Evolutionary conservation across 2,797 vertebrate species (phyloP).

Genomic region (Catostomus latipinnis): DNA sequence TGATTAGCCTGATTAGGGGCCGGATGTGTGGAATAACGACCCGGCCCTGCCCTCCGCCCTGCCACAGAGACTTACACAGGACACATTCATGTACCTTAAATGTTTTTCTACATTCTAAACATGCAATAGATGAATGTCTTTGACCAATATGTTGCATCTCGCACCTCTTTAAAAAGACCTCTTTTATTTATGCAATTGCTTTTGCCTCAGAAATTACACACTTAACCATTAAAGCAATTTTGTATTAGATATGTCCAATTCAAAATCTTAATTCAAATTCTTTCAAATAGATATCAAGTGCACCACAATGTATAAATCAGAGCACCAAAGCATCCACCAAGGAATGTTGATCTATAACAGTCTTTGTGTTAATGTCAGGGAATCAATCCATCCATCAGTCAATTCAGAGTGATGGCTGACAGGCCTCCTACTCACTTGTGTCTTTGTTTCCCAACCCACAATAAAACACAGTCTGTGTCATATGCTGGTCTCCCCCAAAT

Average conservation of each 20-base stretch:
- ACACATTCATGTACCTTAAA: too few species aligned
- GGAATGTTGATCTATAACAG: background rate
- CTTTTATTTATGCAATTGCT: background rate
- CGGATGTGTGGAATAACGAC: too few species aligned
- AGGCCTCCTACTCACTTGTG: constrained; percentile 32
- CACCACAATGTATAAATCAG: constrained; percentile 18
- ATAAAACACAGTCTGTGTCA: constrained; percentile 44
- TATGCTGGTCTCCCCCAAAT: background rate
- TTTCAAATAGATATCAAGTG: background rate
- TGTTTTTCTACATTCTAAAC: too few species aligned
- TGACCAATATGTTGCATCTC: background rate
- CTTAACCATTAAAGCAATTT: too few species aligned
- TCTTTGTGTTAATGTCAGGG: constrained; percentile 11
- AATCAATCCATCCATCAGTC: constrained; percentile 54
- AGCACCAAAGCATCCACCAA: background rate
- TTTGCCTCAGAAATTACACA: background rate
- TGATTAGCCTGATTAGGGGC: too few species aligned
- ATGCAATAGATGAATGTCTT: background rate
- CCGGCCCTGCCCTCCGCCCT: too few species aligned
- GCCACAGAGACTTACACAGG: too few species aligned
- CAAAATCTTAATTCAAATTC: background rate
- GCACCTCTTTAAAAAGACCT: background rate
- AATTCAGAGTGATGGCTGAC: constrained; percentile 32
- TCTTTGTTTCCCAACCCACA: constrained; percentile 31
- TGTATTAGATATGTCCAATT: too few species aligned